Base-by-base conservation (phyloP, 1,140 invertebrate species). In the Magallana ariakensis region DNA sequence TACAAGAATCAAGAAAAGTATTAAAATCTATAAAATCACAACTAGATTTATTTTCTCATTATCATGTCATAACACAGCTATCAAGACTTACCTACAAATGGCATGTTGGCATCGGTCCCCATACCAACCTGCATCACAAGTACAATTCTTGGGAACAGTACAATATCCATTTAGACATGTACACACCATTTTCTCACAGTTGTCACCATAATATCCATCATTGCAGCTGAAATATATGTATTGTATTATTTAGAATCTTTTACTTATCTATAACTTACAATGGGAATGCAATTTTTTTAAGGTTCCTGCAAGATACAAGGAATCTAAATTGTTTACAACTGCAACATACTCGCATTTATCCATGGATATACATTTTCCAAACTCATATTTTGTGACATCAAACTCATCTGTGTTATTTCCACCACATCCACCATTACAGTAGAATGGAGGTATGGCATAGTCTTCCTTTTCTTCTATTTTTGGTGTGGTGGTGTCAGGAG, bases 111-210 rank as follows among this genome's bases (percentile, higher is more conserved):
- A 90, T 62, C 80, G 56, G 13, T 11, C 46, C 4, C 88, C 89
- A 33, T 56, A 54, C 84, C 85, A 90, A 3, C 89, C 89, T 26
- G 15, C 10, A 7, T 86, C 58, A 89, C 89, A 90, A n/a, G 87
- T 86, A 87, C 89, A 90, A 15, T 75, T 75, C 75, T 66, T 84
- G 26, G 87, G 87, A 53, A 85, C 62, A 56, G 58, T 15, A 85
- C 89, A 90, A 54, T 58, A 15, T 1, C 89, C 89, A 86, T 88
- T 80, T n/a, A 85, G 70, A 87, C 89, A 90, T 15, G 62, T 85
- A 87, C 89, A 88, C 10, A 85, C 58, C 84, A 90, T 87, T n/a
- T 83, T 86, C 56, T 87, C 62, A 87, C 87, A 88, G 22, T 70
- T 57, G 22, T 56, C 60, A 13, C 87, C 86, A 87, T 85, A 86